These are phyloP conservation scores for Parnassius smintheus DNA, from an alignment of 2,888 invertebrate species.

Conservation along the genomic window DNA sequence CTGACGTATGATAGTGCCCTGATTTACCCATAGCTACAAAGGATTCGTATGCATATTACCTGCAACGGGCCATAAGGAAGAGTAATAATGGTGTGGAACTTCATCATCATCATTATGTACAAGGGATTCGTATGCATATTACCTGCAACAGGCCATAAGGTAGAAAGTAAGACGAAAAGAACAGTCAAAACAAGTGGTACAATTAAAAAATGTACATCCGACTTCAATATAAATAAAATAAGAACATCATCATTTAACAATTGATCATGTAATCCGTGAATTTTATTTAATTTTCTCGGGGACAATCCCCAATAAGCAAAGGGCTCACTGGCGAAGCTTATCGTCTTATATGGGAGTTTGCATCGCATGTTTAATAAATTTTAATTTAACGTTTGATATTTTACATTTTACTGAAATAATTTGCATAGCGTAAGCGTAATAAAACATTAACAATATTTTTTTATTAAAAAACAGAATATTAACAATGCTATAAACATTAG, in stretches of 20 bases:
- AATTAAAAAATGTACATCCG: too few species aligned
- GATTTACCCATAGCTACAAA: neutral
- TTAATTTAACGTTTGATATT: neutral
- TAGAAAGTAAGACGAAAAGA: neutral
- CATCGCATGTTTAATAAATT: conserved; percentile 1
- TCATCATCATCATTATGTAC: neutral
- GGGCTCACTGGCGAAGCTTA: conserved; percentile 3
- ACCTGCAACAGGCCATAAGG: neutral
- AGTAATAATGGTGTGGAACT: neutral
- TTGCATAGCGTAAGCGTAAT: neutral
- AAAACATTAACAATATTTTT: too few species aligned
- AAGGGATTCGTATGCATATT: conserved; percentile 3
- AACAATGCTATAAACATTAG: too few species aligned
- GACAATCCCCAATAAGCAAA: neutral
- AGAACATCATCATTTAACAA: too few species aligned
- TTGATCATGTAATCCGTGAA: neutral
- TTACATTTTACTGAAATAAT: neutral
- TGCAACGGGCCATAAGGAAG: neutral
- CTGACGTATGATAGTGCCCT: too few species aligned
- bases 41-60: neutral
- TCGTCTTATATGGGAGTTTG: neutral
- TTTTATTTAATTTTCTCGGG: neutral
- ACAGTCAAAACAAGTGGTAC: too few species aligned
- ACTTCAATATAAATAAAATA: too few species aligned
- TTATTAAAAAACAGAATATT: too few species aligned